Evolutionary conservation across 2,888 invertebrate genomes (phyloP).

Genomic region (Ornithoptera alexandrae): DNA sequence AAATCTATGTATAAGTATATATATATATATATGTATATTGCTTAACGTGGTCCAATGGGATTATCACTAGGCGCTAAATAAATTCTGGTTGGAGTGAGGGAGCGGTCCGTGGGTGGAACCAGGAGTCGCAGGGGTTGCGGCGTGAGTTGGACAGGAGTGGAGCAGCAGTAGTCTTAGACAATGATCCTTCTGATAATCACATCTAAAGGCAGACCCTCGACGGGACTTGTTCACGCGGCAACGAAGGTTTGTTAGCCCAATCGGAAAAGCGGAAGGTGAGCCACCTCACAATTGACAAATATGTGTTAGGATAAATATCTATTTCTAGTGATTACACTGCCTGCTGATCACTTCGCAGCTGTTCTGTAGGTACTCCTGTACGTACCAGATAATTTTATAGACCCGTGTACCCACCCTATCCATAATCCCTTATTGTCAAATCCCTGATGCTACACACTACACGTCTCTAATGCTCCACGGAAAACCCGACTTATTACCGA

Average conservation of each 20-base stretch:
- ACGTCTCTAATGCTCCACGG: slow-evolving; percentile 16
- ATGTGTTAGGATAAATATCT: too few species aligned
- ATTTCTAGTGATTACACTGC: neutral
- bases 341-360: neutral
- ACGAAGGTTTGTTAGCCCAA: too few species aligned
- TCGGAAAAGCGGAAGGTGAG: too few species aligned
- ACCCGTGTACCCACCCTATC: slow-evolving; percentile 18
- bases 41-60: slow-evolving; percentile 77
- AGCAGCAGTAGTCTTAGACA: slow-evolving; percentile 45
- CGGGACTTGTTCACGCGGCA: too few species aligned
- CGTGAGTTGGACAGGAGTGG: slow-evolving; percentile 30
- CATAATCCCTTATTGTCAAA: slow-evolving; percentile 56
- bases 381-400: slow-evolving; percentile 4
- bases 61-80: slow-evolving; percentile 62
- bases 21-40: slow-evolving; percentile 68
- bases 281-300: too few species aligned
- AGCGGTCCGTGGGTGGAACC: neutral
- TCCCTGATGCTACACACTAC: slow-evolving; percentile 49
- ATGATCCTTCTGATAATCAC: too few species aligned
- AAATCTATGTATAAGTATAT: slow-evolving; percentile 64
- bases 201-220: too few species aligned
- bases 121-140: slow-evolving; percentile 18
- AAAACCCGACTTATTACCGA: slow-evolving; percentile 11
- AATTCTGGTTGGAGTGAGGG: slow-evolving; percentile 34
- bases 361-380: too few species aligned